These are phyloP conservation scores for Ganaspis brasiliensis DNA, from an alignment of 2,888 invertebrate genomes.

Conservation along the genomic window DNA sequence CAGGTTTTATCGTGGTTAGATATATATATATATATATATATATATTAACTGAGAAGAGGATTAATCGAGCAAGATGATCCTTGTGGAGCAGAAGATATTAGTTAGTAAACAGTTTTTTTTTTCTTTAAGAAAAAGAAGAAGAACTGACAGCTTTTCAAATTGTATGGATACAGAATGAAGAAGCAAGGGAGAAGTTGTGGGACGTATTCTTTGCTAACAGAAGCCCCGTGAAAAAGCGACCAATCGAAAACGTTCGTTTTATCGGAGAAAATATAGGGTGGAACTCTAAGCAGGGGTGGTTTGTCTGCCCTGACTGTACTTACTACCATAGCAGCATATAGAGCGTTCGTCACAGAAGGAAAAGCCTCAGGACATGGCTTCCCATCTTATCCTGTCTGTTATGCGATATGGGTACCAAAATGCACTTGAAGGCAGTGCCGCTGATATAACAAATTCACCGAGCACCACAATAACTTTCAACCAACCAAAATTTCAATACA, in stretches of 20 bases:
- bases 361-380: conserved; percentile 76
- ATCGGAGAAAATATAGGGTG: conserved; percentile 62
- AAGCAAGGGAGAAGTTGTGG: conserved; percentile 34
- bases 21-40: no score
- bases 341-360: conserved; percentile 67
- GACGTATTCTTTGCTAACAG: conserved; percentile 40
- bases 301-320: conserved; percentile 68
- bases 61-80: conserved; percentile 5
- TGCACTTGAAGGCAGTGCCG: conserved; percentile 58
- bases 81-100: not conserved
- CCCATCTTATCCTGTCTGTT: conserved; percentile 74
- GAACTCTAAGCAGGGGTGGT: conserved; percentile 47
- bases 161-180: conserved; percentile 24
- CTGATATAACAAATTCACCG: conserved; percentile 41
- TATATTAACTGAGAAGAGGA: not conserved
- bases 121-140: not conserved
- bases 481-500: conserved; percentile 24
- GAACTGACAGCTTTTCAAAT: conserved; percentile 24
- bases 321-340: conserved; percentile 47
- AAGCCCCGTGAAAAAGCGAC: conserved; percentile 50
- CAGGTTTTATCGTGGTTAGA: not conserved
- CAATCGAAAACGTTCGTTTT: conserved; percentile 69
- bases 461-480: conserved; percentile 6
- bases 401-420: conserved; percentile 74
- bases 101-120: conserved; percentile 5